Base-by-base conservation (phyloP, 2,888 invertebrate species). In the Scaeva pyrastri region DNA sequence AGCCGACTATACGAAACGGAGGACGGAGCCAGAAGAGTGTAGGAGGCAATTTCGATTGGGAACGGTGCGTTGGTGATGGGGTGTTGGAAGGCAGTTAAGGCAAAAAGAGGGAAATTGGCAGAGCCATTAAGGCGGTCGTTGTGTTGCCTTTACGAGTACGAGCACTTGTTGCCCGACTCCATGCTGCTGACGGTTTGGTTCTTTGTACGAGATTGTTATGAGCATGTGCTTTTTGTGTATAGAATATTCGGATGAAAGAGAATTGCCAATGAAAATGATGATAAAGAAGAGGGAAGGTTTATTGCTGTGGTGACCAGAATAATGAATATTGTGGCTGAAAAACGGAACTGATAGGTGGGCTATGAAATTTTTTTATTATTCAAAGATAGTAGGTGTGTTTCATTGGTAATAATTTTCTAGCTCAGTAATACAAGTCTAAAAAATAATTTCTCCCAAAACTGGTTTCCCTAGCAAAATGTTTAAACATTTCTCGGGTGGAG, bases 151-250 rank as follows among this genome's bases (percentile, higher is more conserved):
- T 60, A 70, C 21, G n/a, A n/a, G n/a, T n/a, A n/a, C n/a, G n/a
- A 70, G 43, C 82, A 86, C 86, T 86, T 86, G 86, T 86, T 86
- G 86, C 85, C 62, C 82, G 86, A 80, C 62, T 72, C 52, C 52
- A n/a, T n/a, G 23, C 52, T 23, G 12, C 0, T 41, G 14, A 48
- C 26, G 41, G 16, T 50, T 52, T 23, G 36, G 52, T 11, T 43
- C 8, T 68, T 31, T 16, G 26, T n/a, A 55, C 36, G 14, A 64
- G 58, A 8, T 64, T 31, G 31, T 7, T 39, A 36, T 45, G 23
- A 76, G 73, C 85, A 85, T 85, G 85, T 85, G 85, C 85, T 81
- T 77, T 82, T 73, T 73, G 39, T 81, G 81, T 85, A 73, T 81
- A 81, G 85, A 81, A 85, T 55, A 6, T 14, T 39, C 19, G 56